Base-by-base conservation (phyloP, 2,113 vertebrate species). In the Meleagris gallopavo region DNA sequence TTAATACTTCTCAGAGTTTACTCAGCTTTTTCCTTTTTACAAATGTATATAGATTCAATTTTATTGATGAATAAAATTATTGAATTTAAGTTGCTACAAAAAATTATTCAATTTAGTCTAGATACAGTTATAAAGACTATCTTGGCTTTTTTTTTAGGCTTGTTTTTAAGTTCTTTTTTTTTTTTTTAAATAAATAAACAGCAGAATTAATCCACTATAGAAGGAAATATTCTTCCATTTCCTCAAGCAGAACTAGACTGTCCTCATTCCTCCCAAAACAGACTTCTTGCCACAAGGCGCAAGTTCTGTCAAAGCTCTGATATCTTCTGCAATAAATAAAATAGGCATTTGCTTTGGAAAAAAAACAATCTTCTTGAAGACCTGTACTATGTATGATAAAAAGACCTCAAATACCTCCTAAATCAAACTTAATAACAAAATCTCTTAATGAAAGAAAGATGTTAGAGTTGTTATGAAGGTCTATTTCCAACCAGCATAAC, bases 341-440 rank as follows among this genome's bases (percentile, higher is more conserved):
- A 86, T 14, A 83, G 27, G 14, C 32, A 87, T 34, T 55, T 46
- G 41, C 32, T 76, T 85, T 87, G 34, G 8, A 55, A 45, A 38
- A 21, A 52, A 29, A 34, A 52, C n/a, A 67, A 73, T 41, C n/a
- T 62, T 55, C 10, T 50, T 87, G 32, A 87, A 93, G 82, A 75
- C 8, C 21, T 84, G 25, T n/a, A 82, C 46, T 46, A 78, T 79
- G 64, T 29, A 29, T 55, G 62, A 67, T 36, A 65, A 83, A 71
- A 94, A 29, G 12, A 67, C 17, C 50, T 45, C 87, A 83, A 87
- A 73, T 50, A 83, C 12, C 30, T 66, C 54, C 54, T 71, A 72
- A 89, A 93, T 78, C 62, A 89, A 91, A 89, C 14, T 52, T 69
- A 54, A 41, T 46, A 90, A 75, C 64, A 16, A 83, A 90, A 86